Evolutionary conservation across 1,140 invertebrate species (phyloP), one percentile per base, ranked within the genome.

Genomic region (Tetranychus urticae): DNA sequence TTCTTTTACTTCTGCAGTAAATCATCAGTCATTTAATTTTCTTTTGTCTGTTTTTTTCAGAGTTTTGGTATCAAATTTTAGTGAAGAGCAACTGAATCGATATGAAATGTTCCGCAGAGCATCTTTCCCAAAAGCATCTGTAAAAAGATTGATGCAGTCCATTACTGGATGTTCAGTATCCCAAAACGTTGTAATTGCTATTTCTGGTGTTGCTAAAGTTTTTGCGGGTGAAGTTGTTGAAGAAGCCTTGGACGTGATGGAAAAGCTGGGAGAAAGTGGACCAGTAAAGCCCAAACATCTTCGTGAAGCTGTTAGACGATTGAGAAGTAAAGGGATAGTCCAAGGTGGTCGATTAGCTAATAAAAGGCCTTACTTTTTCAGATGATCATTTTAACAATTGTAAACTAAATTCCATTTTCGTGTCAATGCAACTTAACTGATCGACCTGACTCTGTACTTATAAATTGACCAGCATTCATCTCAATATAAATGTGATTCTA

Each of bases 171-270:
- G 86, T 71, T 88, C 91, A 2, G 87, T 97, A 1, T 94, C 92
- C 1, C 93, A 97, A 72, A 98, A 97, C 80, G 94, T 97, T 62
- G 92, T 98, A 0, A 99, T 99, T 69, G 94, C 94, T 0, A 96
- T 99, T 85, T 89, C 94, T 50, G 94, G 94, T 65, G 97, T 98
- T 69, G 88, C 94, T 1, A 99, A 99, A 77, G 93, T 99, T 0
- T 98, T 97, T 79, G 91, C 96, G 54, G 93, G 93, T 39, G 94
- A 98, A 79, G 82, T 99, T 62, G 88, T 98, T 34, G 94, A 99
- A 77, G 89, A 55, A 89, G 91, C 88, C 56, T 74, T 96, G 55
- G 90, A 96, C 76, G 86, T 93, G 14, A 82, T 90, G 80, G 90
- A 96, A 70, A 77, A 79, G 56, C 80, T 81, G 65, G 80, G 81